Base-by-base conservation (phyloP, 2,888 invertebrate species). In the Stenodema calcarata region DNA sequence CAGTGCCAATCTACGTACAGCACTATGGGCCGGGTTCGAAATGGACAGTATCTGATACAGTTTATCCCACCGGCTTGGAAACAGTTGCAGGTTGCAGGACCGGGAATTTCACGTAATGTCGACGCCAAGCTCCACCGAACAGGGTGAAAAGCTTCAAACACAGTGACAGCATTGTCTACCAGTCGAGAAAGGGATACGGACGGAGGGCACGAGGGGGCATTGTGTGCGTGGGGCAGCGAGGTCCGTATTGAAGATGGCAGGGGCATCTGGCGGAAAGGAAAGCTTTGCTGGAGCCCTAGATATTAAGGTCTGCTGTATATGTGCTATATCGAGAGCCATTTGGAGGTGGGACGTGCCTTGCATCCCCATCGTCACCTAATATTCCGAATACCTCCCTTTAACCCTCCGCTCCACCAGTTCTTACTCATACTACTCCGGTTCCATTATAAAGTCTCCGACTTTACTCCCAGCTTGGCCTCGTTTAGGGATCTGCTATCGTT, bases 311-410 rank as follows among this genome's bases (percentile, higher is more conserved):
- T 14, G 35, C n/a, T 41, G 14, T 54, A 80, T 80, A 62, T 62
- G 50, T 62, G 54, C 50, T 62, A 80, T 80, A 70, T 70, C 35
- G 73, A 70, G 70, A n/a, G 23, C 83, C 83, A 70, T 83, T 81
- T 70, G 42, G 27, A 70, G 44, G 73, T 44, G 70, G 83, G 42
- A 83, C 83, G 83, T 83, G 83, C 69, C 70, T 83, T 70, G 83
- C 83, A 83, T 83, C 69, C 44, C 70, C 73, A 83, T 83, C 83
- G 44, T 83, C 83, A 83, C 83, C 47, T 83, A 83, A 83, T 83
- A 83, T 83, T 42, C 83, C 30, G 80, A 80, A 80, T 80, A 80
- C 50, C 80, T 75, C 50, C 50, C 28, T 50, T 50, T 47, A 42
- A 27, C 28, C 80, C 28, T 54, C 62, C 28, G 2, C 80, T 80